Base-by-base conservation (phyloP, 2,113 vertebrate genomes). In the Aptenodytes forsteri region DNA sequence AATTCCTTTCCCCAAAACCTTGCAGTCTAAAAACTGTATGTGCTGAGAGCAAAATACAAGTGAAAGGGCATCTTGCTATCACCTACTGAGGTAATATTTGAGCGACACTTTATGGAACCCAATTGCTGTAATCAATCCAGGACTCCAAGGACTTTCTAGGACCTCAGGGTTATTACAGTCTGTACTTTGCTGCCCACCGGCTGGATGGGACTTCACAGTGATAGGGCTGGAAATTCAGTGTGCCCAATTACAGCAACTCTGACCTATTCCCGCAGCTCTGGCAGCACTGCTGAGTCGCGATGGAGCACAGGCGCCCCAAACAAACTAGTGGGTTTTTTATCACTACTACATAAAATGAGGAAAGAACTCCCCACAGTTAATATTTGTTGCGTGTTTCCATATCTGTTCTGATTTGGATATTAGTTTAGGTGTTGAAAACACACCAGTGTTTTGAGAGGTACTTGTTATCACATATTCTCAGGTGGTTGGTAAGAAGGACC, bases 121-220 rank as follows among this genome's bases (percentile, higher is more conserved):
- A 34, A 95, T n/a, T 73, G 82, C 71, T 90, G 70, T 61, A 34
- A 96, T 85, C 73, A 79, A 44, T 25, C 25, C 13, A 32, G 87
- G 90, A 32, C 62, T 38, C 72, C 18, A 9, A 38, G 36, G 87
- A 64, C 47, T 50, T 79, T 59, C 52, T 5, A 73, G 82, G 81
- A 72, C 38, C 59, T 59, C 21, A 0, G 29, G 52, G 42, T 62
- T 84, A 15, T 22, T 26, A 36, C 44, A 69, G 73, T 2, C 54
- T 30, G 13, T 27, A 16, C 67, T 72, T 52, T 22, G 76, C 75
- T 93, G 82, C 82, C 84, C 61, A n/a, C 19, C 27, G 76, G 29
- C 47, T 40, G 67, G 52, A 1, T 9, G 44, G 46, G 42, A 50
- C 40, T 50, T 84, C 47, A 1, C 23, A 47, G 62, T 6, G 50